Evolutionary conservation across 2,113 vertebrate species (phyloP), one percentile per base, ranked within the genome.

Genomic region (Notiomystis cincta): DNA sequence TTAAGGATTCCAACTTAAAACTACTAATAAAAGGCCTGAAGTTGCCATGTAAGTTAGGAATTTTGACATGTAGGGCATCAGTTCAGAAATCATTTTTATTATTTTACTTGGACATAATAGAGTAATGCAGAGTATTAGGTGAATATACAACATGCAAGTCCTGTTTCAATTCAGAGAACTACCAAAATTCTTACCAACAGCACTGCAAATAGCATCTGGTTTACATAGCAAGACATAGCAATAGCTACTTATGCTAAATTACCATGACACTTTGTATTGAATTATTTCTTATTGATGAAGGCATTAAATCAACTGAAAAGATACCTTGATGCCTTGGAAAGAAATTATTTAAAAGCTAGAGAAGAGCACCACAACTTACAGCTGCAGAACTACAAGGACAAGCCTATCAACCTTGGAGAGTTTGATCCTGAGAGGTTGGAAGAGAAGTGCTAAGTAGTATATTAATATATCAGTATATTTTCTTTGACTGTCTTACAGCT

Each of bases 371-470:
- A 92, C 95, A 94, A 96, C 78, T 94, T 99, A 81, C 98, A 99
- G 89, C 98, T 98, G 96, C 99, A 98, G 87, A 98, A 95, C 89
- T 97, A 98, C 92, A 97, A 97, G 95, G 98, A 98, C 47, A 83
- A 98, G 72, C 80, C 94, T 77, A 97, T 96, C 92, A 97, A 62
- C 70, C 56, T 97, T 15, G 98, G 98, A 60, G 96, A 98, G 57
- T 99, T 98, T 96, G 99, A 99, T 96, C 98, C 98, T 72, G 96
- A 99, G 96, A 99, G 99, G 99, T 99, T 87, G 96, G 96, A 64
- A 80, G 47, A 91, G 48, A 73, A n/a, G 33, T 82, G 27, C 57
- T 50, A 71, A 90, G 47, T 80, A 81, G 31, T 72, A 48, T 44
- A 45, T 92, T 80, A 81, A 30, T 72, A 48, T 44, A 45, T 92